Conservation (phyloP, 2,888 invertebrate genomes). For the Acanthosepion pharaonis region DNA sequence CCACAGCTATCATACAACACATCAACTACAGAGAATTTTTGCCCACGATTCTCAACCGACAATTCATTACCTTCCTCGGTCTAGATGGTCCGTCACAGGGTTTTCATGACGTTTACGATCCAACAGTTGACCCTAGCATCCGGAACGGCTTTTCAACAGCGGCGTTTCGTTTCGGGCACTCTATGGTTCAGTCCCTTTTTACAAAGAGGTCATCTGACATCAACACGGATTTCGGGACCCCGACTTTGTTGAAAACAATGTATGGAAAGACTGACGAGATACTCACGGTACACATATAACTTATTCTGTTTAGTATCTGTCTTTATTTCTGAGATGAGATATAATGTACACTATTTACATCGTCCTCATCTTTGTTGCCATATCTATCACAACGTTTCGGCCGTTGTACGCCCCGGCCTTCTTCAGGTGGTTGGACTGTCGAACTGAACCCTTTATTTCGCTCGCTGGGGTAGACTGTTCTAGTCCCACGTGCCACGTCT, state of each 20-base stretch:
- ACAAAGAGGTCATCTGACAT: conserved; percentile 78
- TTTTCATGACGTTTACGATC: conserved; percentile 86
- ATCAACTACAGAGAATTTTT: conserved; percentile 68
- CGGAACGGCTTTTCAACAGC: conserved; percentile 97
- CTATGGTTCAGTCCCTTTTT: conserved; percentile 83
- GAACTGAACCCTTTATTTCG: too few relatives aligned
- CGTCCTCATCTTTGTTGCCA: too few relatives aligned
- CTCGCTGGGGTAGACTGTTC: too few relatives aligned
- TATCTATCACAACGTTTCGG: too few relatives aligned
- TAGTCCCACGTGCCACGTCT: too few relatives aligned
- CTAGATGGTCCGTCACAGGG: conserved; percentile 83
- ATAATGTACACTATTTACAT: too few relatives aligned
- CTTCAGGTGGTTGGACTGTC: too few relatives aligned
- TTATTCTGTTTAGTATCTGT: background rate
- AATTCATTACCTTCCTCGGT: conserved; percentile 54
- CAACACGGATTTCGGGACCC: conserved; percentile 71
- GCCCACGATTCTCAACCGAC: conserved; percentile 80
- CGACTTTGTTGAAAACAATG: conserved; percentile 44
- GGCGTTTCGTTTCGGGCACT: conserved; percentile 93
- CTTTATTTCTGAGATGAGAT: too few relatives aligned
- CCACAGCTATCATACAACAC: conserved; percentile 67
- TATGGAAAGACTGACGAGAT: conserved; percentile 42
- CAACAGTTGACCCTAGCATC: conserved; percentile 86
- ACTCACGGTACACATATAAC: background rate
- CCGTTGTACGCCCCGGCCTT: too few relatives aligned